A percentile compares a stretch with the other conserved stretches of the same genome.
phyloP scores from a whole-genome alignment of 2,888 invertebrate genomes.

The Melikaiella ostensackeni region DNA sequence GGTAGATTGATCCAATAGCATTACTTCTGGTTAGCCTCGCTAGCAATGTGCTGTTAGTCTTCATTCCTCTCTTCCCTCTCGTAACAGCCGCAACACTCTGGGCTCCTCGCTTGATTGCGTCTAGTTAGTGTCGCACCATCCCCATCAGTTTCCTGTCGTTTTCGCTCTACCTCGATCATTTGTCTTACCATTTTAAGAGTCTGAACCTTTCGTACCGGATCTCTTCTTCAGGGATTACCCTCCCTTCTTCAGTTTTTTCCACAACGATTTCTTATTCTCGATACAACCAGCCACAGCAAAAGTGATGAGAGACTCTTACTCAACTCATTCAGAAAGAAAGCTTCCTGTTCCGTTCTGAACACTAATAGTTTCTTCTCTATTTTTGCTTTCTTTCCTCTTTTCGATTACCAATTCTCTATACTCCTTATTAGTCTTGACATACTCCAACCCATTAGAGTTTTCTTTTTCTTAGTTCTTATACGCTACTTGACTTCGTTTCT shows the following conservation, averaged over 20 bases:
- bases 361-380: too few relatives aligned
- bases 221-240: constrained; percentile 12
- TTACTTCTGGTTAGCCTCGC: constrained; percentile 76
- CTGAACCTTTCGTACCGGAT: constrained; percentile 43
- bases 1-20: constrained; percentile 75
- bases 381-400: too few relatives aligned
- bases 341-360: too few relatives aligned
- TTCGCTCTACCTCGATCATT: constrained; percentile 71
- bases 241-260: constrained; percentile 4
- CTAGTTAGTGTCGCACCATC: constrained; percentile 75
- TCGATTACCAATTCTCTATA: too few relatives aligned
- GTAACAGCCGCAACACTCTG: constrained; percentile 67
- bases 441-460: too few relatives aligned
- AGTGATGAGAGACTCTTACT: neutral
- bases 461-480: too few relatives aligned
- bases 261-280: neutral
- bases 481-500: too few relatives aligned
- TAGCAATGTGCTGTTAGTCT: constrained; percentile 75
- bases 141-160: constrained; percentile 71
- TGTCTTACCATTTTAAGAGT: constrained; percentile 73
- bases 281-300: neutral
- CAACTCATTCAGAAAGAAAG: too few relatives aligned
- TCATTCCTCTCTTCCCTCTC: constrained; percentile 70
- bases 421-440: too few relatives aligned
- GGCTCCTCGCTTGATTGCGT: constrained; percentile 74